Conservation (phyloP, 2,113 vertebrate species). For the Microcebus jonahi region DNA sequence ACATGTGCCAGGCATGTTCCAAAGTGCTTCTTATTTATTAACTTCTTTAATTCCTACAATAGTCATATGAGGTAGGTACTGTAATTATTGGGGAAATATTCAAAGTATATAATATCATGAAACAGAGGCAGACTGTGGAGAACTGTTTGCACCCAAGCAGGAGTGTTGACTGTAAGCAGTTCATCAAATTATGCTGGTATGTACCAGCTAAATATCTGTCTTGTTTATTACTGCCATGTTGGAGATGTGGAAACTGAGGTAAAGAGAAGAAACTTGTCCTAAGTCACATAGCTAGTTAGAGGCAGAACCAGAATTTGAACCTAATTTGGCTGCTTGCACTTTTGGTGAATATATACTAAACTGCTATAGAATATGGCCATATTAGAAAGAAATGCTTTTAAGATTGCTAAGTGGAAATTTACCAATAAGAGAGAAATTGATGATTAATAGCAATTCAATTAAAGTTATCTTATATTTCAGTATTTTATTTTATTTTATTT, state of each 20-base stretch:
- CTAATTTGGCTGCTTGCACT: neutral
- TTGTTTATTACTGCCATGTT: neutral
- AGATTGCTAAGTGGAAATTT: neutral
- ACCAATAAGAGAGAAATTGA: neutral
- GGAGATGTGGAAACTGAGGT: neutral
- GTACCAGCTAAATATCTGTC: neutral
- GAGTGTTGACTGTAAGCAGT: neutral
- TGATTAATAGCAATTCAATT: neutral
- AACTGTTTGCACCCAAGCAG: neutral
- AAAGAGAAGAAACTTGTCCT: neutral
- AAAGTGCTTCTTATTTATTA: neutral
- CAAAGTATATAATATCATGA: neutral
- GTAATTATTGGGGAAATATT: neutral
- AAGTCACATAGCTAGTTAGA: neutral
- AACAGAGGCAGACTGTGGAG: neutral
- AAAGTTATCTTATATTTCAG: conserved; percentile 38
- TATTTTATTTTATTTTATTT: too few relatives aligned
- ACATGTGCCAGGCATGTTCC: neutral
- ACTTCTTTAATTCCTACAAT: neutral
- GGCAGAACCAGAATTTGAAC: neutral
- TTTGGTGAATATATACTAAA: neutral
- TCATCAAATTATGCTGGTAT: neutral
- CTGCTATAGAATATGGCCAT: neutral
- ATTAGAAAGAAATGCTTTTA: conserved; percentile 13
- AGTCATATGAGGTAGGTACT: neutral